phyloP scores from a whole-genome alignment of 2,797 vertebrate genomes.

The Synaphobranchus kaupii region DNA sequence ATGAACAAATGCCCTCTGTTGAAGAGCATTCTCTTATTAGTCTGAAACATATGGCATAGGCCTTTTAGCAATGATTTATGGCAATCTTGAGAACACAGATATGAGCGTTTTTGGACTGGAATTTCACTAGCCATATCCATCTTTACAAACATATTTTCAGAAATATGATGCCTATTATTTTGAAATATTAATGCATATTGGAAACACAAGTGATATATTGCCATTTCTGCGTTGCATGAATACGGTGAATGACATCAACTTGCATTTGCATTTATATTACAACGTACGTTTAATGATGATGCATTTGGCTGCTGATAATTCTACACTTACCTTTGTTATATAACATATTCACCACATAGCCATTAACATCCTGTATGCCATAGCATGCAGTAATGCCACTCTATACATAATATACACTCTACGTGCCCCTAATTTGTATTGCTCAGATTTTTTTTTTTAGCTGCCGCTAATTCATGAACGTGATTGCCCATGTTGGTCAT shows the following conservation, averaged over 20 bases:
- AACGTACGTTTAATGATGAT: too few species aligned
- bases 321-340: too few species aligned
- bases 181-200: neutral
- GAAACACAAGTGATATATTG: neutral
- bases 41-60: neutral
- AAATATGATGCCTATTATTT: neutral
- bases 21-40: neutral
- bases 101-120: neutral
- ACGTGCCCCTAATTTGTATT: too few species aligned
- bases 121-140: neutral
- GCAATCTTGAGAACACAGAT: neutral
- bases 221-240: neutral
- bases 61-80: neutral
- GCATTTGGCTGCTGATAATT: too few species aligned
- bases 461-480: too few species aligned
- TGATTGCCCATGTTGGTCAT: too few species aligned
- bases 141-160: neutral
- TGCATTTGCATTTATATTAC: too few species aligned
- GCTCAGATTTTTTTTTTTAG: too few species aligned
- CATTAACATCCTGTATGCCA: too few species aligned
- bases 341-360: too few species aligned
- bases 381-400: too few species aligned
- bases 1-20: constrained; percentile 9
- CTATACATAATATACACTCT: too few species aligned
- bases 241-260: neutral